Percentiles rank a stretch among this genome's conserved stretches.
phyloP scores from a whole-genome alignment of 2,797 vertebrate genomes.

The Gymnodraco acuticeps region DNA sequence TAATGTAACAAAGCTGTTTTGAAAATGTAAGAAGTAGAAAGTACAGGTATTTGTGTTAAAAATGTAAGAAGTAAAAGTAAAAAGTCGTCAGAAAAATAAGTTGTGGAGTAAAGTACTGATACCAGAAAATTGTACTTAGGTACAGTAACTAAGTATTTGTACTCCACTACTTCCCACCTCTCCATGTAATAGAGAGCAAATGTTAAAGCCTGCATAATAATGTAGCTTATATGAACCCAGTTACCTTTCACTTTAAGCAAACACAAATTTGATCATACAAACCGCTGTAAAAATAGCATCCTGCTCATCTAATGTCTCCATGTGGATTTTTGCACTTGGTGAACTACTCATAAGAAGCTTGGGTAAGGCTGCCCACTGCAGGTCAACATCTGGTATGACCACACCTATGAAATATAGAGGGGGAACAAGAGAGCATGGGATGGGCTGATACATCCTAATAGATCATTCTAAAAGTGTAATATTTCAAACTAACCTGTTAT shows the following conservation, averaged over 20 bases:
- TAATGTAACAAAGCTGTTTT: too few relatives aligned
- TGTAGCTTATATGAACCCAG: neutral
- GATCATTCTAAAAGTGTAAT: neutral
- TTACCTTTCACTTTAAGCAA: neutral
- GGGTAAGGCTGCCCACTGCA: slow-evolving; percentile 83
- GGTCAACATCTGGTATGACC: slow-evolving; percentile 70
- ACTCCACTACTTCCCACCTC: too few relatives aligned
- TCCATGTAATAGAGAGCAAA: too few relatives aligned
- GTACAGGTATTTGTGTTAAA: too few relatives aligned
- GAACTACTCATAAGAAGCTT: slow-evolving; percentile 65
- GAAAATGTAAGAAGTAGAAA: too few relatives aligned
- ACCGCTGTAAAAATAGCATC: slow-evolving; percentile 74
- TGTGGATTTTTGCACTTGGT: slow-evolving; percentile 3
- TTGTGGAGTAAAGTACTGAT: too few relatives aligned
- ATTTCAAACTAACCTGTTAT: slow-evolving; percentile 82
- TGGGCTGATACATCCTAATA: neutral
- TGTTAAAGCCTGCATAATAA: neutral
- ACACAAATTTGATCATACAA: slow-evolving; percentile 1
- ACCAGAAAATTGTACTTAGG: too few relatives aligned
- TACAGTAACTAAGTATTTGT: too few relatives aligned
- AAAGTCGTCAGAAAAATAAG: too few relatives aligned
- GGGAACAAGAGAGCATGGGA: neutral
- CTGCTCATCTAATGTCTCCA: slow-evolving; percentile 38
- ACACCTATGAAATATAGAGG: slow-evolving; percentile 57
- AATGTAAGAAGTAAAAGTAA: too few relatives aligned